phyloP scores from a whole-genome alignment of 2,888 invertebrate genomes.

The Andrena flavipes region DNA sequence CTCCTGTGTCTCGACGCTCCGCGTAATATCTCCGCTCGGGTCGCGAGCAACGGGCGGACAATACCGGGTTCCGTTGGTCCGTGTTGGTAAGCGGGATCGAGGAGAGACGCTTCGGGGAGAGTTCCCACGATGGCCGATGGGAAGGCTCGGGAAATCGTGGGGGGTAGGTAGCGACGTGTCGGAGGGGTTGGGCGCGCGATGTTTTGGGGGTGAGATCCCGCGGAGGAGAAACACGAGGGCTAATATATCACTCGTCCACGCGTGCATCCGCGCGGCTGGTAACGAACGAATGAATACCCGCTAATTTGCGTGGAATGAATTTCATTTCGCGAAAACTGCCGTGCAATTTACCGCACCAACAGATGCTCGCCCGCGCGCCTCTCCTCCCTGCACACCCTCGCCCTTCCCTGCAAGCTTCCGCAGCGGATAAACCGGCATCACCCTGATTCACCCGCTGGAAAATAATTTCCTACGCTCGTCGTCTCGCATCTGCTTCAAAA shows the following conservation, averaged over 20 bases:
- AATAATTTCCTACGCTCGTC: not conserved
- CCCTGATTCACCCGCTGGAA: not conserved
- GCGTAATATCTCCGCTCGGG: not conserved
- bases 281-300: slow-evolving; percentile 59
- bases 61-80: no score
- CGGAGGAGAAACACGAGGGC: slow-evolving; percentile 15
- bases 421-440: slow-evolving; percentile 8
- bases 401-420: slow-evolving; percentile 4
- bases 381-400: not conserved
- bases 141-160: slow-evolving; percentile 11
- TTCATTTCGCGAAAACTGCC: slow-evolving; percentile 66
- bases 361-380: slow-evolving; percentile 14
- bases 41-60: not conserved
- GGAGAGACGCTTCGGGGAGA: not conserved
- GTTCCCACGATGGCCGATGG: slow-evolving; percentile 17
- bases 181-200: not conserved
- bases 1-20: not conserved
- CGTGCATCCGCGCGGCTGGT: slow-evolving; percentile 35
- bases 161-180: slow-evolving; percentile 4
- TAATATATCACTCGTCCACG: slow-evolving; percentile 36
- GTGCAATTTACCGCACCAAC: slow-evolving; percentile 48
- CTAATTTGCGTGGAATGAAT: slow-evolving; percentile 70
- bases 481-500: not conserved
- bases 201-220: not conserved
- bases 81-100: no score